Conservation (phyloP, 2,888 invertebrate species). For the Eupithecia subumbrata region DNA sequence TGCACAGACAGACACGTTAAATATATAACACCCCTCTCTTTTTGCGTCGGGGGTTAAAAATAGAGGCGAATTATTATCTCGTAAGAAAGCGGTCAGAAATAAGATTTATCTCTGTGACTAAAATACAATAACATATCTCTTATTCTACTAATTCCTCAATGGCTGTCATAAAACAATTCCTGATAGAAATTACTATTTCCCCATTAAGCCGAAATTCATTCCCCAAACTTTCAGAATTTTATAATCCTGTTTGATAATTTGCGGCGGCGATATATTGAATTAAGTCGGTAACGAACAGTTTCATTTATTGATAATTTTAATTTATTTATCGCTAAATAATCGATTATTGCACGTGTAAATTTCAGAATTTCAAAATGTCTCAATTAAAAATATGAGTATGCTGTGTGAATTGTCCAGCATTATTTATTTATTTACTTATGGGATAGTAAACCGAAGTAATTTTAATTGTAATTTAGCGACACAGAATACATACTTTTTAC, state of each 20-base stretch:
- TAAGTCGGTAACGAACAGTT: conserved; percentile 33
- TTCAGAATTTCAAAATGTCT: too few relatives aligned
- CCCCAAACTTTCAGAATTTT: conserved; percentile 20
- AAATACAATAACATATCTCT: not conserved
- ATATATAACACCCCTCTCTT: too few relatives aligned
- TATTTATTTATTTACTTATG: too few relatives aligned
- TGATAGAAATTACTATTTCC: conserved; percentile 8
- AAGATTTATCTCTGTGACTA: not conserved
- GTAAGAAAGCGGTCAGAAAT: too few relatives aligned
- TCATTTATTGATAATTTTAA: conserved; percentile 32
- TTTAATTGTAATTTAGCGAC: too few relatives aligned
- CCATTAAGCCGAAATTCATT: conserved; percentile 21
- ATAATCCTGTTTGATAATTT: conserved; percentile 42
- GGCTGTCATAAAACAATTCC: not conserved
- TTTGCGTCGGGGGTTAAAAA: too few relatives aligned
- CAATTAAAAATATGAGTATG: too few relatives aligned
- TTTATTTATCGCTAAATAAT: conserved; percentile 13
- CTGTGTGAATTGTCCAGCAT: too few relatives aligned
- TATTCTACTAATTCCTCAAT: not conserved
- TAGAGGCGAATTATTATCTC: too few relatives aligned
- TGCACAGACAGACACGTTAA: too few relatives aligned
- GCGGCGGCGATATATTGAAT: conserved; percentile 39
- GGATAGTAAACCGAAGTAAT: too few relatives aligned
- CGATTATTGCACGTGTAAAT: not conserved
- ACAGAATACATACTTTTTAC: too few relatives aligned